These are phyloP conservation scores for Vicugna pacos DNA, from an alignment of 2,113 vertebrate species.

Conservation along the genomic window DNA sequence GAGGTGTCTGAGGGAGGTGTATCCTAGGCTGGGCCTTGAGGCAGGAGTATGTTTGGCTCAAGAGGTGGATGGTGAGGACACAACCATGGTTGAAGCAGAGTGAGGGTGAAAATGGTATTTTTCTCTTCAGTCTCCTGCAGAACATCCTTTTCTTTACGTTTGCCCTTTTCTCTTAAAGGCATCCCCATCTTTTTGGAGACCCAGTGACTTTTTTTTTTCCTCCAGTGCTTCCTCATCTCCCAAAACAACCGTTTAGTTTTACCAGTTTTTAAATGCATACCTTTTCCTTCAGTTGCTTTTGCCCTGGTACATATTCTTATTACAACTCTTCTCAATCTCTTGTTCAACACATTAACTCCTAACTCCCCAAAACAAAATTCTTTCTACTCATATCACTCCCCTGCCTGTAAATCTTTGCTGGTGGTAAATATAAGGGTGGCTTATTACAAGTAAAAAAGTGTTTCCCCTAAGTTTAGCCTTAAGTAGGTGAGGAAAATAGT, in stretches of 20 bases:
- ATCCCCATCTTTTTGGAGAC: neutral
- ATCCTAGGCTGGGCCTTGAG: neutral
- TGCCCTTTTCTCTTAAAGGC: neutral
- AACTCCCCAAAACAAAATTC: neutral
- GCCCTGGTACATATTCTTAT: neutral
- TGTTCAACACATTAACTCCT: neutral
- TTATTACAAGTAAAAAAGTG: neutral
- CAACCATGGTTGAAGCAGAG: neutral
- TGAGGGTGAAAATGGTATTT: neutral
- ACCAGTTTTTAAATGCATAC: neutral
- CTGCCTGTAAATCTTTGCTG: neutral
- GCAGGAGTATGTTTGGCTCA: neutral
- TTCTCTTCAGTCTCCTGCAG: neutral
- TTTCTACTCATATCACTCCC: neutral
- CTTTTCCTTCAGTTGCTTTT: neutral
- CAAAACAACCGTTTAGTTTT: neutral
- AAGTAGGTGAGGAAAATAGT: conserved; percentile 1
- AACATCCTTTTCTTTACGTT: neutral
- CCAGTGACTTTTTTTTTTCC: neutral
- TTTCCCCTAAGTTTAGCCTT: neutral
- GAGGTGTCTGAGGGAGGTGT: neutral
- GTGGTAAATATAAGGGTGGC: neutral
- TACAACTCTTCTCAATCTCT: neutral
- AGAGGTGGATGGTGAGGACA: neutral
- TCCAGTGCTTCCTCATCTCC: neutral